A percentile compares a stretch with the other conserved stretches of the same genome.
These are phyloP conservation scores for Melospiza melodia DNA, from an alignment of 2,113 vertebrate species.

Conservation along the genomic window DNA sequence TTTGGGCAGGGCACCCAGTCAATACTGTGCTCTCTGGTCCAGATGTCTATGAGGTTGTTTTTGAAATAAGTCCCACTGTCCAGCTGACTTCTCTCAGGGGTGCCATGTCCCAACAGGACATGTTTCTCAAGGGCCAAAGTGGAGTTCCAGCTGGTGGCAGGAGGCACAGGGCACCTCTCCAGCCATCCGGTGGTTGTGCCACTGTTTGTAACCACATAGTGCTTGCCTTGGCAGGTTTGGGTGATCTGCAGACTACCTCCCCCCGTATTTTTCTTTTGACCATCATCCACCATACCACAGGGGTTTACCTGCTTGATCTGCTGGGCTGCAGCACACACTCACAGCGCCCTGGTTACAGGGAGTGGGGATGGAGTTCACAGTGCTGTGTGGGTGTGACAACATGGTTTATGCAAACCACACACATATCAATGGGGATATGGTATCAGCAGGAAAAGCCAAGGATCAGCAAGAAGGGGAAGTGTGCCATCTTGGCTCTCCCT, in stretches of 20 bases:
- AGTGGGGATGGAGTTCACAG: not conserved
- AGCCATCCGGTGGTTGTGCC: not conserved
- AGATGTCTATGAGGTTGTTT: not conserved
- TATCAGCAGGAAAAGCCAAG: not conserved
- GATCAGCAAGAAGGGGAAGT: not conserved
- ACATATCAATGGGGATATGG: rapidly evolving
- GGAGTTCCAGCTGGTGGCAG: not conserved
- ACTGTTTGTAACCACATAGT: not conserved
- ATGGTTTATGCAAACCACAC: not conserved
- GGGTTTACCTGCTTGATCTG: not conserved
- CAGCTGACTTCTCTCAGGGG: not conserved
- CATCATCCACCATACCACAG: too few species aligned
- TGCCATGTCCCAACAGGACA: not conserved
- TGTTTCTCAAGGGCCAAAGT: not conserved
- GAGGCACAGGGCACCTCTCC: not conserved
- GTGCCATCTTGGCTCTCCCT: rapidly evolving
- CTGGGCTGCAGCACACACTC: not conserved
- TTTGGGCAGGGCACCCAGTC: not conserved
- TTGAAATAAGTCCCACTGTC: not conserved
- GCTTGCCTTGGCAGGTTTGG: not conserved
- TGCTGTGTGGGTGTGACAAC: not conserved
- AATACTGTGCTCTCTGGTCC: rapidly evolving
- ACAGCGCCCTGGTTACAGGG: not conserved
- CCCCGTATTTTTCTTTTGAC: not conserved
- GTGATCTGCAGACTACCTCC: not conserved